Evolutionary conservation across 92 coral and sea anemone species (phyloP), one percentile per base, ranked within the genome.

Genomic region (Blastomussa wellsi): DNA sequence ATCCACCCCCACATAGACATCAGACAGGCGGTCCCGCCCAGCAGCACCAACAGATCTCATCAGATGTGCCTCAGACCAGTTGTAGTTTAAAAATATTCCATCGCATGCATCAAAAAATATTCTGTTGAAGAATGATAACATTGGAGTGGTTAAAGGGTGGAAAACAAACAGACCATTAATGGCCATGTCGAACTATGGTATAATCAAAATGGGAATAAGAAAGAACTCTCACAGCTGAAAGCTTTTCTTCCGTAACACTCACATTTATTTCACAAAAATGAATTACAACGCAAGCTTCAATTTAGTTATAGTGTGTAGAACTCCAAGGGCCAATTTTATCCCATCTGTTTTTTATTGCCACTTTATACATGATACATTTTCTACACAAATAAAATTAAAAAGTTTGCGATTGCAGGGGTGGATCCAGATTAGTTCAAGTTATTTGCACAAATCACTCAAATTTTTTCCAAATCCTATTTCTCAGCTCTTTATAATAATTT

Each of bases 1-100:
- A 87, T 96, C 99, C 28, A 96, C 97, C 28, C 99, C 99, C 62
- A 95, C 99, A 88, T 96, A 96, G 20, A 96, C 99, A 84, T 93
- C 96, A 55, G 82, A 47, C 8, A 79, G 93, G n/a, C 86, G 93
- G 72, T 82, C 82, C 22, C 88, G 80, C 22, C 97, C 91, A 14
- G 99, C 99, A 1, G 94, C 97, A 84, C 93, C 90, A 1, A 88
- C 96, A 36, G 98, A 96, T 42, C 88, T 55, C 81, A 92, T 91
- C 85, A 96, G 55, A 42, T 95, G 91, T 26, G 89, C 89, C 33
- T 93, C 92, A 24, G 91, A 88, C 99, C 99, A 96, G 78, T 57
- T 77, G 78, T 96, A 96, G 95, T 96, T 96, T 60, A 96, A 89
- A 86, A 96, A 96, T 88, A 96, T 93, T 9, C 99, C 99, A 93